These are phyloP conservation scores for Enteromius radiatus DNA, from an alignment of 2,797 vertebrate genomes.

Conservation along the genomic window DNA sequence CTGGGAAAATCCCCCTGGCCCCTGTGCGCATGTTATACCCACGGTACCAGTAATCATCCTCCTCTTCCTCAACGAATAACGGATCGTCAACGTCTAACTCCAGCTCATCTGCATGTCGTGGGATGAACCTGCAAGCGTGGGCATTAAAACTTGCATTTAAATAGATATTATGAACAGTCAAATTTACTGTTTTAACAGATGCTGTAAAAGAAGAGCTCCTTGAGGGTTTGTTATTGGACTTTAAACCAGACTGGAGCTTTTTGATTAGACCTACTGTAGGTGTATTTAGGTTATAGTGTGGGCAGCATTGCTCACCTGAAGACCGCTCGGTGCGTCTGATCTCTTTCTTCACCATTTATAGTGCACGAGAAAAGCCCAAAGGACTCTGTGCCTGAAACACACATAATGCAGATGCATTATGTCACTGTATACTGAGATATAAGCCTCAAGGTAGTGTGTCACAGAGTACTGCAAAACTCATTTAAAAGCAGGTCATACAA, in stretches of 20 bases:
- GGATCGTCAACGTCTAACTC: constrained; percentile 97
- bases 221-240: constrained; percentile 2
- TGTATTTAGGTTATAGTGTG: constrained; percentile 10
- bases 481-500: constrained; percentile 6
- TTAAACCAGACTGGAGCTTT: constrained; percentile 4
- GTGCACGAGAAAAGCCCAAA: constrained; percentile 96
- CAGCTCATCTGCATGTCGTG: constrained; percentile 93
- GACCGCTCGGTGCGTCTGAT: constrained; percentile 95
- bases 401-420: constrained; percentile 29
- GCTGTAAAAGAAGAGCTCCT: constrained; percentile 9
- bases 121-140: constrained; percentile 87
- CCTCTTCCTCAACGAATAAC: constrained; percentile 92
- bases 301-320: constrained; percentile 86
- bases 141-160: constrained; percentile 6
- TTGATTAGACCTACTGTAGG: not conserved
- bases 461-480: constrained; percentile 6
- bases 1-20: constrained; percentile 93
- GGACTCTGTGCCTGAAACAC: constrained; percentile 89
- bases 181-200: constrained; percentile 13
- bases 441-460: not conserved
- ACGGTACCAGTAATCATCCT: constrained; percentile 97
- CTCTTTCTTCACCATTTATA: constrained; percentile 92
- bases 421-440: not conserved
- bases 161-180: constrained; percentile 19
- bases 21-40: constrained; percentile 98